phyloP scores from a whole-genome alignment of 2,888 invertebrate genomes.

The Mythimna vitellina region DNA sequence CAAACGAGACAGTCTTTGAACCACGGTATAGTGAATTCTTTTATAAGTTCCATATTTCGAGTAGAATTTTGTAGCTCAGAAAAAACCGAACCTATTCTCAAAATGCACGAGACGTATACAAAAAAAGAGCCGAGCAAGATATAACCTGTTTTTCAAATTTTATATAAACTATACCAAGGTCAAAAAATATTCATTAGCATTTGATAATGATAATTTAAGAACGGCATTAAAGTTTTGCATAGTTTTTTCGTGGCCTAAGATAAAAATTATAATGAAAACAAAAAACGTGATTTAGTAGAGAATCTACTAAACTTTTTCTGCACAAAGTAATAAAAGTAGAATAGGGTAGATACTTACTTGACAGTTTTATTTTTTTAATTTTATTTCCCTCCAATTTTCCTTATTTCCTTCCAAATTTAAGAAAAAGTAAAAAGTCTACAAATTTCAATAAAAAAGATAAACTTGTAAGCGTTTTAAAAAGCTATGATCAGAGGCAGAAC shows the following conservation, averaged over 20 bases:
- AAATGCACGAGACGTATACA: not conserved
- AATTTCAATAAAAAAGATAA: too few species aligned
- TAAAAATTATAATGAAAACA: not conserved
- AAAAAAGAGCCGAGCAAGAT: not conserved
- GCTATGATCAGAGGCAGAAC: too few species aligned
- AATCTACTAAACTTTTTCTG: too few species aligned
- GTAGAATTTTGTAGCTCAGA: not conserved
- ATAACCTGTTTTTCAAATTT: not conserved
- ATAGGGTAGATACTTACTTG: too few species aligned
- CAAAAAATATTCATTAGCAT: conserved; percentile 5
- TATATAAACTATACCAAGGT: conserved; percentile 13
- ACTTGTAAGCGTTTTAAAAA: too few species aligned
- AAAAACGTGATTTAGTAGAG: not conserved
- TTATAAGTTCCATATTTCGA: not conserved
- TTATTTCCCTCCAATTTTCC: too few species aligned
- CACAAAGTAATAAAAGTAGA: too few species aligned
- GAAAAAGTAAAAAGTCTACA: too few species aligned
- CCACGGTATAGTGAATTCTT: not conserved
- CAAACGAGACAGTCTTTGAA: not conserved
- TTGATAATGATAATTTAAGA: conserved; percentile 4
- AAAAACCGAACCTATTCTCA: not conserved
- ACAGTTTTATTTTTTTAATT: too few species aligned
- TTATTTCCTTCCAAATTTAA: too few species aligned
- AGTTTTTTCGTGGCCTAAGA: not conserved
- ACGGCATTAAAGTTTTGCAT: not conserved